Percentiles rank a stretch among this genome's conserved stretches.
phyloP scores from a whole-genome alignment of 2,888 invertebrate species.

The Furcula furcula region DNA sequence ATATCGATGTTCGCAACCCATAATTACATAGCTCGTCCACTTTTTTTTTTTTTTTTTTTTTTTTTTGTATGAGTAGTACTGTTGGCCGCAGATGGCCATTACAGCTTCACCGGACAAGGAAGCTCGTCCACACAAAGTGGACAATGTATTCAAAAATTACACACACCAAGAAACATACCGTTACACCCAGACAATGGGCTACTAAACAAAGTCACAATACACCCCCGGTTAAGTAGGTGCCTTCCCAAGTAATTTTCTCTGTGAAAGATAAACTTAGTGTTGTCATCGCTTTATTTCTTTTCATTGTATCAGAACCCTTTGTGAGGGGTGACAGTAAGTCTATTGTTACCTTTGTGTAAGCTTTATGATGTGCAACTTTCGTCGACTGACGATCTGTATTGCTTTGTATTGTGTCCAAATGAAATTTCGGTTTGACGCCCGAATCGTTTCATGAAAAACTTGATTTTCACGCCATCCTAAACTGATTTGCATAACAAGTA shows the following conservation, averaged over 20 bases:
- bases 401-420: slow-evolving; percentile 35
- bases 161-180: slow-evolving; percentile 19
- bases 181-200: slow-evolving; percentile 28
- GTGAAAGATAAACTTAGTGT: slow-evolving; percentile 47
- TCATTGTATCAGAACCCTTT: slow-evolving; percentile 55
- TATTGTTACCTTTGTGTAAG: slow-evolving; percentile 56
- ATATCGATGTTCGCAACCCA: too few relatives aligned
- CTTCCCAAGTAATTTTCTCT: slow-evolving; percentile 40
- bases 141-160: slow-evolving; percentile 30
- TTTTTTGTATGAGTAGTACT: too few relatives aligned
- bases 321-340: slow-evolving; percentile 39
- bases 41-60: too few relatives aligned
- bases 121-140: slow-evolving; percentile 17
- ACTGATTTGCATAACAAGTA: too few relatives aligned
- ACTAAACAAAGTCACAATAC: slow-evolving; percentile 38
- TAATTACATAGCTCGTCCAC: too few relatives aligned
- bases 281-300: slow-evolving; percentile 51
- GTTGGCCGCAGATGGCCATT: too few relatives aligned
- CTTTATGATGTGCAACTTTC: slow-evolving; percentile 57
- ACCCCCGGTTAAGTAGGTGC: slow-evolving; percentile 28
- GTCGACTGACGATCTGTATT: slow-evolving; percentile 29
- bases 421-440: slow-evolving; percentile 22
- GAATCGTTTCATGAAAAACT: slow-evolving; percentile 8
- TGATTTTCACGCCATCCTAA: too few relatives aligned
- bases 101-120: too few relatives aligned